Percentiles rank a stretch among this genome's conserved stretches.
phyloP scores from a whole-genome alignment of 1,140 invertebrate genomes.

The Neoseiulus cucumeris region DNA sequence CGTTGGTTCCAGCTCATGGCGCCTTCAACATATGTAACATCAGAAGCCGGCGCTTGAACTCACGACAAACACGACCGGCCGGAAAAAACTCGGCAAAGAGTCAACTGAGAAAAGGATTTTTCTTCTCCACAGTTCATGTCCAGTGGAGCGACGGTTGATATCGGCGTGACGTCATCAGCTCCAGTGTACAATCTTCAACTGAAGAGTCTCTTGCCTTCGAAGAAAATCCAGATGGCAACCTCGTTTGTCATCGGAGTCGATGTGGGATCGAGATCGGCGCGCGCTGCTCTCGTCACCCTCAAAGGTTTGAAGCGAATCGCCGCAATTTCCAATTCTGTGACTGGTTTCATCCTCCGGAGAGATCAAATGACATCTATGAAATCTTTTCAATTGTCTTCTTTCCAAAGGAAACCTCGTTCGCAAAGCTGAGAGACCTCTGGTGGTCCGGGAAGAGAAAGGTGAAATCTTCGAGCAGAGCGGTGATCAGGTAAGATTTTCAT shows the following conservation, averaged over 20 bases:
- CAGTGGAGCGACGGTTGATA: too few species aligned
- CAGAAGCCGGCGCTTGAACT: too few species aligned
- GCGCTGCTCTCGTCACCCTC: constrained; percentile 50
- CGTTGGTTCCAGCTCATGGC: too few species aligned
- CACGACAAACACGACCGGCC: too few species aligned
- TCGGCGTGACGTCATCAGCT: neutral
- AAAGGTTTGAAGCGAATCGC: constrained; percentile 37
- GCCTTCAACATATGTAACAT: too few species aligned
- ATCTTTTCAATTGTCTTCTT: neutral
- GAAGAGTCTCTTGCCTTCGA: neutral
- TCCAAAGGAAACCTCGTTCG: neutral
- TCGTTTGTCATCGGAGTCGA: constrained; percentile 53
- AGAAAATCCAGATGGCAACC: neutral
- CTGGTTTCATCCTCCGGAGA: neutral
- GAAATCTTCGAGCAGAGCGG: constrained; percentile 3
- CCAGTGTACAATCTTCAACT: neutral
- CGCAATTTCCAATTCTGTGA: neutral
- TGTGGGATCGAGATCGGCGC: constrained; percentile 69
- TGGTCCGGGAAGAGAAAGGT: neutral
- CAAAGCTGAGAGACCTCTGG: neutral
- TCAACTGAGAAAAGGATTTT: too few species aligned
- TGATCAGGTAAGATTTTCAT: neutral
- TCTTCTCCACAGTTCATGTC: too few species aligned
- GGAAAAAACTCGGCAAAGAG: too few species aligned
- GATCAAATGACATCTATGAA: neutral